Base-by-base conservation (phyloP, 2,113 vertebrate species). In the rat (Rattus norvegicus) region DNA sequence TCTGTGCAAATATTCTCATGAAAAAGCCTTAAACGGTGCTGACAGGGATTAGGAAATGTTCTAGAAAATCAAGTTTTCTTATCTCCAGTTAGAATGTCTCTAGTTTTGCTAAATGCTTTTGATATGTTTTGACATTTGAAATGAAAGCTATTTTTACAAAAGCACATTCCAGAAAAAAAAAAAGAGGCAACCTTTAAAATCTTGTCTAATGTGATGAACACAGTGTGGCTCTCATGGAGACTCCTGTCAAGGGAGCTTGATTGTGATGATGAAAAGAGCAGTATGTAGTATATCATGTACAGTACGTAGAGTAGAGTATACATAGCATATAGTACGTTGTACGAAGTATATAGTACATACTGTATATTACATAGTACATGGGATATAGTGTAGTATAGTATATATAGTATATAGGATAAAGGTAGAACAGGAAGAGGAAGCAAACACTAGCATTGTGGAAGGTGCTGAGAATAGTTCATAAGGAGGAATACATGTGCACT, bases 91-190 rank as follows among this genome's bases (percentile, higher is more conserved):
- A 26, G 43, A 94, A 84, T 91, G 95, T 91, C 73, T 76, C 47
- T 2, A 91, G 81, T 90, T 43, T 88, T 67, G 7, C 24, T 95
- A 87, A 94, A 79, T 92, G 52, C 79, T 92, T 94, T 88, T 91
- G 88, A 91, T 96, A 97, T 95, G 84, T 95, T 98, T 97, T 97
- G 96, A 97, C 92, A 93, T 97, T 97, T 96, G 80, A 93, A 96
- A 95, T 96, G 93, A 96, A 97, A 98, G 65, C 59, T 96, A 47
- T 95, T 95, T 97, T 96, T 83, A 95, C 7, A 95, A 95, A 97
- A 92, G 10, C 17, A 43, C 39, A 72, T 79, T 89, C 49, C 90
- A 93, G 94, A 92, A 88, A 95, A 95, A 83, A 14, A 69, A 69
- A 69, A 69, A 69, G 5, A 36, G 1, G 88, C 81, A 97, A 81